phyloP scores from a whole-genome alignment of 2,113 vertebrate species.

The Galbula dea region DNA sequence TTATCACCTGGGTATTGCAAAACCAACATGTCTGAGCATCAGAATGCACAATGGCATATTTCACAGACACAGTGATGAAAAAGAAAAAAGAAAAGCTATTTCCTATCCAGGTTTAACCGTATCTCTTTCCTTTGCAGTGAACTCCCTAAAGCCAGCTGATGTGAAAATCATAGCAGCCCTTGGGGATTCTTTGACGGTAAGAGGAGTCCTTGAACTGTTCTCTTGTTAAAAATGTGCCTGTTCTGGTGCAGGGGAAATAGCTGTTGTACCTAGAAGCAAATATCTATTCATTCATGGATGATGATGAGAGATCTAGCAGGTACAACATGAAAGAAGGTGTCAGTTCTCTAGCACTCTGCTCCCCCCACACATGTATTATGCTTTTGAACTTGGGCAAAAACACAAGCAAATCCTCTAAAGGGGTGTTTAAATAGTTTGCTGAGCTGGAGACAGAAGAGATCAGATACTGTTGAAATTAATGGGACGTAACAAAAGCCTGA shows the following conservation, averaged over 20 bases:
- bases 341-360: not conserved
- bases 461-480: not conserved
- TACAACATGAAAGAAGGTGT: not conserved
- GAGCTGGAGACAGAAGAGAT: not conserved
- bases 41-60: not conserved
- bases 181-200: conserved; percentile 92
- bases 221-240: not conserved
- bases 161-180: conserved; percentile 87
- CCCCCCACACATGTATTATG: rapidly evolving
- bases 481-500: not conserved
- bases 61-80: not conserved
- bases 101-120: not conserved
- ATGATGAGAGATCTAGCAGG: not conserved
- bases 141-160: conserved; percentile 86
- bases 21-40: not conserved
- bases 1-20: not conserved
- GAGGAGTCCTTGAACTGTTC: conserved; percentile 11
- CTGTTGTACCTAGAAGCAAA: not conserved
- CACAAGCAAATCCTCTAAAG: not conserved
- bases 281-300: not conserved
- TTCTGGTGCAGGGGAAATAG: not conserved
- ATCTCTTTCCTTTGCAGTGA: conserved; percentile 75
- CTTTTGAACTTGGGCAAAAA: not conserved
- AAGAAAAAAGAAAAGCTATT: not conserved
- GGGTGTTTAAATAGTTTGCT: not conserved